Evolutionary conservation across 2,797 vertebrate genomes (phyloP), one percentile per base, ranked within the genome.

Genomic region (Taeniopygia guttata): DNA sequence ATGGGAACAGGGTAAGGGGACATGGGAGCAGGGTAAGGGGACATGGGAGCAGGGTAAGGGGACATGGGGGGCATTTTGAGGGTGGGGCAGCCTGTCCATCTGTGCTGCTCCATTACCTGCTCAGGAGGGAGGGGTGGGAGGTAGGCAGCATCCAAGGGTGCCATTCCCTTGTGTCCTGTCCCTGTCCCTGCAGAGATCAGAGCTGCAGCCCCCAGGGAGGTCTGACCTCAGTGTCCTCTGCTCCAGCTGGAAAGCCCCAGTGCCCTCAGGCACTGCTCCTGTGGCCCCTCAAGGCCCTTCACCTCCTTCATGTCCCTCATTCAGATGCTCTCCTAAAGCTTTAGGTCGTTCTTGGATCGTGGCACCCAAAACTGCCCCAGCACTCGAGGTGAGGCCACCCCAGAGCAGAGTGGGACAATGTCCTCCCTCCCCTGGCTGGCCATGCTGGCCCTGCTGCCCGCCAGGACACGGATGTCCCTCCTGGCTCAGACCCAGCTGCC

Each of bases 301-400:
- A 9, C 4, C 52, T 32, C 10, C 38, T 43, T 19, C 0, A 1
- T 58, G 56, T 12, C 11, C 81, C 36, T 66, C 26, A 14, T 22
- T 36, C 32, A 16, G 49, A 18, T 29, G 11, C 7, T 42, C 34
- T 48, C n/a, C 26, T 20, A 32, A 38, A 46, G 3, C n/a, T 66
- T 62, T 32, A 10, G n/a, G 19, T 54, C 22, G 23, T 46, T 22
- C n/a, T 46, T 38, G 56, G 40, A 5, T 16, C 2, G 0, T 66
- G 70, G 51, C 30, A 40, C 25, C 68, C 43, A 42, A 26, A 68
- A 13, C 10, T 43, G 22, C 22, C 52, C 45, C 52, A 51, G 22
- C 1, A 5, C 26, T 74, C 0, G 2, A 56, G 36, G 32, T 56
- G 60, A 36, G 43, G 81, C 26, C 3, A 0, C 25, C 5, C 32